These are phyloP conservation scores for Tautogolabrus adspersus DNA, from an alignment of 2,113 vertebrate genomes.

Conservation along the genomic window DNA sequence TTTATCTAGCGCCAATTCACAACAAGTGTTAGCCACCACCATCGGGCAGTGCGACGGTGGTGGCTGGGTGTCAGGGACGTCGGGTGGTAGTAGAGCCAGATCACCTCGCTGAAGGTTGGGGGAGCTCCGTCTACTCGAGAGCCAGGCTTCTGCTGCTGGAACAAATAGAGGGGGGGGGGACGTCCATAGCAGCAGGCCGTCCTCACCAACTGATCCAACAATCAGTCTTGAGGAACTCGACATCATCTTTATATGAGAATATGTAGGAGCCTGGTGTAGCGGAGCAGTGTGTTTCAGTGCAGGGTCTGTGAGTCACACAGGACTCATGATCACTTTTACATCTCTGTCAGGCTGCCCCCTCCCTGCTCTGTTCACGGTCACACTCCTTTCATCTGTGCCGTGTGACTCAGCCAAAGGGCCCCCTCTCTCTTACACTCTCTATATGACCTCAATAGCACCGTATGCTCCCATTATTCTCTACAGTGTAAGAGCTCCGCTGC, in stretches of 20 bases:
- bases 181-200: no score
- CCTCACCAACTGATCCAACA: no score
- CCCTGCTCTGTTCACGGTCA: constrained; percentile 16
- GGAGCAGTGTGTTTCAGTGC: background rate
- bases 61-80: no score
- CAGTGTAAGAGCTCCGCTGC: constrained; percentile 12
- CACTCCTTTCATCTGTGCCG: constrained; percentile 36
- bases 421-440: background rate
- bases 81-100: no score
- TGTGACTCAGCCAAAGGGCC: constrained; percentile 27
- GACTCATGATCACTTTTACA: constrained; percentile 14
- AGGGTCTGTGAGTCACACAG: constrained; percentile 43
- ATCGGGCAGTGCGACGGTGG: no score
- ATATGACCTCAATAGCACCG: background rate
- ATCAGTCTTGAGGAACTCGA: background rate
- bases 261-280: background rate
- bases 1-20: no score
- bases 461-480: constrained; percentile 36
- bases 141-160: no score
- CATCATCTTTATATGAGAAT: background rate
- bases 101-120: no score
- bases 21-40: no score
- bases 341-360: constrained; percentile 4
- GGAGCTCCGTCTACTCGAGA: no score
- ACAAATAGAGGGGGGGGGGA: no score